Percentiles rank a stretch among this genome's conserved stretches.
These are phyloP conservation scores for Struthidea cinerea DNA, from an alignment of 2,113 vertebrate genomes.

Conservation along the genomic window DNA sequence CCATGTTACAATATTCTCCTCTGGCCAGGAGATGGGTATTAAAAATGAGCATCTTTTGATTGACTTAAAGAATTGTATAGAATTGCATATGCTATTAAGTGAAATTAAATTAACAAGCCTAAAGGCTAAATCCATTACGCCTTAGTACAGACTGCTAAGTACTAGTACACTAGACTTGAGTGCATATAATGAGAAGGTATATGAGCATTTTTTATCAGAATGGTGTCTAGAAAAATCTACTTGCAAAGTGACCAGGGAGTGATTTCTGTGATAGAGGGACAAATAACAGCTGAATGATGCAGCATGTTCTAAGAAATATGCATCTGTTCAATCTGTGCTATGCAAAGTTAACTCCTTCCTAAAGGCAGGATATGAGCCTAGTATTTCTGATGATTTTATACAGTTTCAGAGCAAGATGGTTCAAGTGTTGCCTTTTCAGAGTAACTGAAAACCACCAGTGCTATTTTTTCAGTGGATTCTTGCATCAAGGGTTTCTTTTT, in stretches of 20 bases:
- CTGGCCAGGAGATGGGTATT: neutral
- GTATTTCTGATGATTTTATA: neutral
- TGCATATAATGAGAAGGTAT: neutral
- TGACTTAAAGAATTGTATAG: neutral
- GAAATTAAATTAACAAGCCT: neutral
- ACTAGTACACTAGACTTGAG: neutral
- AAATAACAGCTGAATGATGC: neutral
- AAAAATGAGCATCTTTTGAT: neutral
- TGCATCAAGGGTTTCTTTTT: neutral
- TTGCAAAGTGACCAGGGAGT: neutral
- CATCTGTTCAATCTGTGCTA: neutral
- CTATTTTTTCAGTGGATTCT: neutral
- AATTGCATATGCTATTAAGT: neutral
- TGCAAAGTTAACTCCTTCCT: neutral
- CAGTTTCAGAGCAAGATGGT: neutral
- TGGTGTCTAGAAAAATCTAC: neutral
- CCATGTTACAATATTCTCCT: neutral
- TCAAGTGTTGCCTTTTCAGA: neutral
- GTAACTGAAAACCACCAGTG: neutral
- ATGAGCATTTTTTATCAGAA: neutral
- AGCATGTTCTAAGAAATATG: neutral
- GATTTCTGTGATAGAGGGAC: neutral
- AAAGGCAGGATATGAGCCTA: neutral
- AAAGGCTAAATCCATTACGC: neutral
- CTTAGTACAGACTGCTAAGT: neutral